These are phyloP conservation scores for Ramazzottius varieornatus DNA, from an alignment of 2,888 invertebrate species.

Conservation along the genomic window DNA sequence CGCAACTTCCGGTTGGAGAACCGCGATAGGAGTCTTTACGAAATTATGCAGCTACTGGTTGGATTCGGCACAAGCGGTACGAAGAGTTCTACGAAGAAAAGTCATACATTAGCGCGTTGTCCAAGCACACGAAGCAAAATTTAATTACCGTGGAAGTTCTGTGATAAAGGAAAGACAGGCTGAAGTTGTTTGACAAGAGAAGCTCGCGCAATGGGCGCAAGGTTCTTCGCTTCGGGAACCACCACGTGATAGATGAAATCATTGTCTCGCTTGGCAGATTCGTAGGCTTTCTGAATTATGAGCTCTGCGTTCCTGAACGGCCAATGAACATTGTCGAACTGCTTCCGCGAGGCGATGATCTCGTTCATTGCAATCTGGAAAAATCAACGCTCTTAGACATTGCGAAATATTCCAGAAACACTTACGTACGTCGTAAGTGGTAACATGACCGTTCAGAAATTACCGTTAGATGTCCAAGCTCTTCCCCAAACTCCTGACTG, in stretches of 20 bases:
- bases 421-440: too few species aligned
- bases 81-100: not conserved
- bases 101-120: too few species aligned
- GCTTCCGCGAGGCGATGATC: not conserved
- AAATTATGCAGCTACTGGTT: not conserved
- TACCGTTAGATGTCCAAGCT: not conserved
- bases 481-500: not conserved
- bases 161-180: not conserved
- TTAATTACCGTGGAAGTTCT: not conserved
- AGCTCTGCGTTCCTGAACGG: not conserved
- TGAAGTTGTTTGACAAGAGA: not conserved
- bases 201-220: not conserved
- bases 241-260: not conserved
- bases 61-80: not conserved
- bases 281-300: not conserved
- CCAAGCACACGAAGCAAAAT: not conserved
- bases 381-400: too few species aligned
- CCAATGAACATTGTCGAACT: not conserved
- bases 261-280: not conserved
- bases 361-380: not conserved
- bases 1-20: too few species aligned
- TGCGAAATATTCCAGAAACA: too few species aligned
- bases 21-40: not conserved
- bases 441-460: too few species aligned
- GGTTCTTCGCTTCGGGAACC: not conserved